Evolutionary conservation across 2,888 invertebrate genomes (phyloP).

Genomic region (Thera britannica): DNA sequence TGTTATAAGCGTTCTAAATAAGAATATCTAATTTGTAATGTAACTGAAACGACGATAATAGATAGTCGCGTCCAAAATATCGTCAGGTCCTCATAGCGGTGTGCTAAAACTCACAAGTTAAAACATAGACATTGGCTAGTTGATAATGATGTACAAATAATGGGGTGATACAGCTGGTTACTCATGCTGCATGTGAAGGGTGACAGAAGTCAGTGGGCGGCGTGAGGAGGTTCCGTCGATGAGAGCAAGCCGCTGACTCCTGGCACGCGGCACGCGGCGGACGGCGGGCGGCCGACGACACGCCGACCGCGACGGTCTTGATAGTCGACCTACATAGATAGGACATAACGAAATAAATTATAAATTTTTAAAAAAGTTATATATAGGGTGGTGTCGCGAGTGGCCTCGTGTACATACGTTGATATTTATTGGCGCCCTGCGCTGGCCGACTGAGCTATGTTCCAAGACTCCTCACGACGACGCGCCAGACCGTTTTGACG

Average conservation of each 20-base stretch:
- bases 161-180: conserved; percentile 32
- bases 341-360: conserved; percentile 83
- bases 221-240: conserved; percentile 4
- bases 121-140: conserved; percentile 36
- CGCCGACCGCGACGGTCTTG: conserved; percentile 35
- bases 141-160: conserved; percentile 41
- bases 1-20: conserved; percentile 14
- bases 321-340: conserved; percentile 79
- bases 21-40: conserved; percentile 17
- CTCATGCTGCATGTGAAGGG: conserved; percentile 36
- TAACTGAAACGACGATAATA: conserved; percentile 19
- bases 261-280: conserved; percentile 21
- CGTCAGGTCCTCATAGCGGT: conserved; percentile 33
- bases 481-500: conserved; percentile 77
- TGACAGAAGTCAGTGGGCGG: conserved; percentile 32
- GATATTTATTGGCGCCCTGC: conserved; percentile 80
- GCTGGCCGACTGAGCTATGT: conserved; percentile 69
- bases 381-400: conserved; percentile 74
- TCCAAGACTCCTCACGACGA: conserved; percentile 58
- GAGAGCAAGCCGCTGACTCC: conserved; percentile 5
- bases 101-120: conserved; percentile 31
- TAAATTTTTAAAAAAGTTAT: conserved; percentile 79
- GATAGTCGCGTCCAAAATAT: conserved; percentile 33
- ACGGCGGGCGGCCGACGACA: conserved; percentile 20
- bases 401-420: conserved; percentile 80